Conservation (phyloP, 1,140 invertebrate species). For the Trachymyrmex cornetzi region DNA sequence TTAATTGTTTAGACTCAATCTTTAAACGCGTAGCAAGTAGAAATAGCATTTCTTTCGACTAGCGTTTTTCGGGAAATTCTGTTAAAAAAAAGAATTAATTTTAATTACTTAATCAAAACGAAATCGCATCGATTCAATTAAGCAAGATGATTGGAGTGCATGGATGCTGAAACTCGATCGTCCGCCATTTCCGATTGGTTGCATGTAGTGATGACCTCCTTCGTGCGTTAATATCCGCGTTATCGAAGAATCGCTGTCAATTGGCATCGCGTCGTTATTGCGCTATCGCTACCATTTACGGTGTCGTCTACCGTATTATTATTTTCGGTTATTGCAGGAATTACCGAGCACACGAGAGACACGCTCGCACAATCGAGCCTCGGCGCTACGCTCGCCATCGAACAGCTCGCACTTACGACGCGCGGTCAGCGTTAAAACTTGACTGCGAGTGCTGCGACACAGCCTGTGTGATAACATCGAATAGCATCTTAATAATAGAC, state of each 20-base stretch:
- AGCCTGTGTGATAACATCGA: slow-evolving; percentile 21
- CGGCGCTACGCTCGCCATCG: slow-evolving; percentile 7
- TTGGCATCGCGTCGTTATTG: slow-evolving; percentile 52
- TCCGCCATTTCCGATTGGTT: neutral
- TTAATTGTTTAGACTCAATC: neutral
- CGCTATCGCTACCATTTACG: slow-evolving; percentile 49
- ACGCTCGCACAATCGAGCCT: slow-evolving; percentile 46
- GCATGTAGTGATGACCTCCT: slow-evolving; percentile 56
- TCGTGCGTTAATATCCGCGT: slow-evolving; percentile 45
- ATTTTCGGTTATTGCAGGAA: slow-evolving; percentile 64
- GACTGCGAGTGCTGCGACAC: neutral
- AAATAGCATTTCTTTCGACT: neutral
- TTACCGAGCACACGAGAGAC: slow-evolving; percentile 45
- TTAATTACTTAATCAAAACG: slow-evolving; percentile 23
- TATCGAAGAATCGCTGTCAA: slow-evolving; percentile 62
- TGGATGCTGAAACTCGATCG: slow-evolving; percentile 16
- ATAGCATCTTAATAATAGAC: slow-evolving; percentile 32
- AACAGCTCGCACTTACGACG: neutral
- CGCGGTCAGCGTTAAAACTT: slow-evolving; percentile 21
- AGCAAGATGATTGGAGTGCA: neutral
- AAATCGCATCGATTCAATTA: neutral
- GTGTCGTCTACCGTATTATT: slow-evolving; percentile 56
- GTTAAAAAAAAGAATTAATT: neutral
- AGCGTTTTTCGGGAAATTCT: neutral
- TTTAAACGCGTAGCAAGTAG: neutral